Evolutionary conservation across 1,140 invertebrate genomes (phyloP), one percentile per base, ranked within the genome.

Genomic region (Drosophila novamexicana): DNA sequence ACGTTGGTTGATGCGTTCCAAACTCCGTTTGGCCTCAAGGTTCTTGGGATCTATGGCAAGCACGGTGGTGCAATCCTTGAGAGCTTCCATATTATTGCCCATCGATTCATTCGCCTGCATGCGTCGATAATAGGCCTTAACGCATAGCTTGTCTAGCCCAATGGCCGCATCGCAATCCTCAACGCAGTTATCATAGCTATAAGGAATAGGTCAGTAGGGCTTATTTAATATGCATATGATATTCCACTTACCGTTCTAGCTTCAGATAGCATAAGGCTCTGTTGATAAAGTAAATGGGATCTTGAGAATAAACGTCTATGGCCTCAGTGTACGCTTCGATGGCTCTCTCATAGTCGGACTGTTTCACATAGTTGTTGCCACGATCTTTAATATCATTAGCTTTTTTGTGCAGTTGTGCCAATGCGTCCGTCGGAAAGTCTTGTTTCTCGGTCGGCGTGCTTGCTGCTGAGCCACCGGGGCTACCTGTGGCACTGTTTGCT

Each of bases 261-360:
- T 98, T 98, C 9, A 98, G 93, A 77, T 96, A 95, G 75, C 97
- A 98, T 66, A 98, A 94, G 7, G 97, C 97, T 83, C 98, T 93
- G 93, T 99, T 99, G 7, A 97, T 96, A 90, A 95, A 97, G 83
- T 97, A 96, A 7, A 97, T 94, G 7, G 97, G 94, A 93, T 98
- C 97, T 67, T 95, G 94, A 7, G 96, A 94, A 90, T 97, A 96
- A 42, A 95, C 92, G 67, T 95, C 93, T 49, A 98, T 96, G 9
- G 97, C 97, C 82, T 95, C 93, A 29, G 94, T 96, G 86, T 98
- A 99, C 74, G 95, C 95, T 8, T 95, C 92, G 74, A 98, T 95
- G 0, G 97, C 98, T 76, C 96, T 94, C 34, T 95, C 93, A 94
- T 96, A 98, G 75, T 97, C 95, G 71, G 95, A 94, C 42, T 94